Evolutionary conservation across 2,888 invertebrate species (phyloP), one percentile per base, ranked within the genome.

Genomic region (Scrobipalpa costella): DNA sequence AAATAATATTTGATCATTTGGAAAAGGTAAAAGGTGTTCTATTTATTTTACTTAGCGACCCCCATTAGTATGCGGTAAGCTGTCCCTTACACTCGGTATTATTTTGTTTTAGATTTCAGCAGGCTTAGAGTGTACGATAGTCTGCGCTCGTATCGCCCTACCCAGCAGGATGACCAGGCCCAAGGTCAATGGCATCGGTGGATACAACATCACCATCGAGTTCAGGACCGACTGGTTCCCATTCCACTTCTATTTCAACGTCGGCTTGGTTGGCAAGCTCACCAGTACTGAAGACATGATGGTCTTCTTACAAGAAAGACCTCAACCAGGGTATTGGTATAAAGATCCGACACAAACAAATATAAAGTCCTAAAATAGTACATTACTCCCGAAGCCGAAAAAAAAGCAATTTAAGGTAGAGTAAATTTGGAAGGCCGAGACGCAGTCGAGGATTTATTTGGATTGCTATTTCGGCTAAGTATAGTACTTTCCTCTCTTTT

Each of bases 211-310:
- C 44, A 79, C 80, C 1, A 8, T 90, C 0, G 55, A 67, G 3
- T 83, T 89, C 57, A 63, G 60, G 21, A 80, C 83, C 0, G 72
- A 80, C 0, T 85, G 84, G 85, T 87, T 88, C 58, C 89, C 89
- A 0, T 75, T 74, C 47, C 63, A 69, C 0, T 89, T 83, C 65
- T 77, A 75, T 63, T 90, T 87, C 66, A 68, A 80, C 0, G 63
- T 89, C 8, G 81, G 80, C 0, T 77, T 89, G 2, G 68, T 77
- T 9, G 89, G 86, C 17, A 82, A 67, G 65, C 86, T 87, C 61
- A 74, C 80, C 0, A 78, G 82, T 0, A 57, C 9, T 15, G 2
- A 8, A 11, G 59, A 59, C 27, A 15, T 13, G n/a, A 9, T 1
- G 2, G 7, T 19, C 7, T 58, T 58, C 9, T n/a, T 57, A 21